Evolutionary conservation across 2,797 vertebrate genomes (phyloP), one percentile per base, ranked within the genome.

Genomic region (Fringilla coelebs): DNA sequence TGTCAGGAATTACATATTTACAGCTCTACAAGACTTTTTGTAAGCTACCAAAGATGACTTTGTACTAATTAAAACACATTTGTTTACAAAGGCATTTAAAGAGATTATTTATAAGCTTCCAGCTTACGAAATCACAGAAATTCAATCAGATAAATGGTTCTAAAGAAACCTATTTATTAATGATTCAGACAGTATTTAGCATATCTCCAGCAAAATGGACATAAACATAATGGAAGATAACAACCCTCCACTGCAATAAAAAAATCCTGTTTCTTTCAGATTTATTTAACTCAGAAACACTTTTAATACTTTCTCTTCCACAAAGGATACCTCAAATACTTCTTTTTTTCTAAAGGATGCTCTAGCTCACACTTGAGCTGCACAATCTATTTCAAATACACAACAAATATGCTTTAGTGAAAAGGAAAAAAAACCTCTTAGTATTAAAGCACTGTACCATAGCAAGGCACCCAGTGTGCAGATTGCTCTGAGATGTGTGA

Each of bases 131-230:
- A 93, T 43, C 36, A 51, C 2, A 89, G 51, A 85, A 73, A 90
- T 78, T 66, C 73, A 65, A 70, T 49, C 65, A 74, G 41, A 84
- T 41, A 88, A 97, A 65, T 57, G 21, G 11, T 61, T 93, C 63
- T 76, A 76, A 51, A 77, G 94, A 96, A 98, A 97, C 96, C 94
- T 97, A 89, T 96, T 98, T 97, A 98, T 98, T 98, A 98, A 98
- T 95, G 95, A 88, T 36, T 95, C 96, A 73, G 46, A 80, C 46
- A 58, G 51, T 71, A 85, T 51, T 77, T n/a, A 85, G 96, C 91
- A 34, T 95, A n/a, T 71, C 96, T 96, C 90, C 76, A 88, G 83
- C 78, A 95, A 95, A 97, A 96, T n/a, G n/a, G n/a, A n/a, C n/a
- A n/a, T 93, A 97, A 97, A 92, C 90, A 96, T 93, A 97, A 96